These are phyloP conservation scores for Oligia fasciuncula DNA, from an alignment of 2,888 invertebrate species.

Conservation along the genomic window DNA sequence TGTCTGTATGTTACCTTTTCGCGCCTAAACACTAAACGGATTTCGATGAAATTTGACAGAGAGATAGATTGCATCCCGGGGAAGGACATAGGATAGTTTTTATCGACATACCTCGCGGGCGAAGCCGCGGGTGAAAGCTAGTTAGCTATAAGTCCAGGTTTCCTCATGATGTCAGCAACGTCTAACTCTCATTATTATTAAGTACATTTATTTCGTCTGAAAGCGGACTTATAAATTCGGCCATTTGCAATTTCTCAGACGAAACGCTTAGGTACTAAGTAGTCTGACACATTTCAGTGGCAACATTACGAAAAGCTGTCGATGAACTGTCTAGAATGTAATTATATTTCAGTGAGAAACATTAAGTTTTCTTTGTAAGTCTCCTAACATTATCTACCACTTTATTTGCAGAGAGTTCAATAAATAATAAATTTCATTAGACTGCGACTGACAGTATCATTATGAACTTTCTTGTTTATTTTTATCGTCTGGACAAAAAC, in stretches of 20 bases:
- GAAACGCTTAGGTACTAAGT: background rate
- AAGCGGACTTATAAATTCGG: background rate
- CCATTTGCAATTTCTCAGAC: background rate
- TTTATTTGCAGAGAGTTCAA: slow-evolving; percentile 9
- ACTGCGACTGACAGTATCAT: background rate
- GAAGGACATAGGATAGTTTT: too few relatives aligned
- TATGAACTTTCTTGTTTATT: background rate
- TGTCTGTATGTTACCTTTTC: too few relatives aligned
- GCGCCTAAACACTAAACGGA: too few relatives aligned
- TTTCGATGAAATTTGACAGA: too few relatives aligned
- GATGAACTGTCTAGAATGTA: background rate
- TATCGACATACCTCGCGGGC: too few relatives aligned
- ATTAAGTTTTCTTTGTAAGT: slow-evolving; percentile 12
- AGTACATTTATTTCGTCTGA: background rate
- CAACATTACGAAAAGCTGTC: slow-evolving; percentile 8
- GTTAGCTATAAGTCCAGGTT: background rate
- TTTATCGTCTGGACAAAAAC: background rate
- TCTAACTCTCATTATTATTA: background rate
- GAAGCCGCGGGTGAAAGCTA: too few relatives aligned
- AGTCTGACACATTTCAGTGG: slow-evolving; percentile 14
- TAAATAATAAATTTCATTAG: slow-evolving; percentile 3
- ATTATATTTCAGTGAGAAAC: slow-evolving; percentile 18
- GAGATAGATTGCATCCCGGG: too few relatives aligned
- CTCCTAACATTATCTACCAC: background rate
- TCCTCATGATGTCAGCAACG: background rate